Percentiles rank a stretch among this genome's conserved stretches.
Conservation (phyloP, 1,140 invertebrate genomes). For the Ectropis grisescens region DNA sequence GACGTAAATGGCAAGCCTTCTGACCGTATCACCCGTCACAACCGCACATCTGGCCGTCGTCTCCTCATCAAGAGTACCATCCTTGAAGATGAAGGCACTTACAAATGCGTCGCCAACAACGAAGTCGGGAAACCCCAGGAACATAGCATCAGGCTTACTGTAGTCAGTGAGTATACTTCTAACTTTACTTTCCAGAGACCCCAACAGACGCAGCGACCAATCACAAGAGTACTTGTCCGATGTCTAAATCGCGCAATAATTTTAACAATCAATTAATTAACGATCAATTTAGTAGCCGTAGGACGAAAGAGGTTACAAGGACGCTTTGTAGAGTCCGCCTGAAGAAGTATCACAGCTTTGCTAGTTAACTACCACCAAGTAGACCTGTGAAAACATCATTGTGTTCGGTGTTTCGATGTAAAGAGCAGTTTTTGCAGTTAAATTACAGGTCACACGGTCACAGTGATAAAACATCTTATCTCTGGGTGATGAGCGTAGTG, state of each 20-base stretch:
- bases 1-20: constrained; percentile 25
- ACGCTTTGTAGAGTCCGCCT: neutral
- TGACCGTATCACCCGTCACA: constrained; percentile 42
- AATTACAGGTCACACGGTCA: too few relatives aligned
- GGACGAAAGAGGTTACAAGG: too few relatives aligned
- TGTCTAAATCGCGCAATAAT: too few relatives aligned
- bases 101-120: constrained; percentile 91
- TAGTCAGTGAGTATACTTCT: constrained; percentile 44
- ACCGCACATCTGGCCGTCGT: constrained; percentile 39
- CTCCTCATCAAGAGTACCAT: constrained; percentile 39
- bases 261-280: too few relatives aligned
- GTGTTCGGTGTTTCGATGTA: too few relatives aligned
- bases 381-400: too few relatives aligned
- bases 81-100: constrained; percentile 83
- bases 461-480: too few relatives aligned
- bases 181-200: neutral
- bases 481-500: too few relatives aligned
- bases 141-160: constrained; percentile 32
- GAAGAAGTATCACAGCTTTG: neutral
- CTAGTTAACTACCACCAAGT: too few relatives aligned
- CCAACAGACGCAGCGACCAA: neutral
- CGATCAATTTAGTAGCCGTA: too few relatives aligned
- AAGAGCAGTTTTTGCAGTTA: too few relatives aligned
- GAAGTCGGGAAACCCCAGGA: constrained; percentile 77
- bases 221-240: neutral